Evolutionary conservation across 2,113 vertebrate species (phyloP).

Genomic region (Diphyllodes magnificus): DNA sequence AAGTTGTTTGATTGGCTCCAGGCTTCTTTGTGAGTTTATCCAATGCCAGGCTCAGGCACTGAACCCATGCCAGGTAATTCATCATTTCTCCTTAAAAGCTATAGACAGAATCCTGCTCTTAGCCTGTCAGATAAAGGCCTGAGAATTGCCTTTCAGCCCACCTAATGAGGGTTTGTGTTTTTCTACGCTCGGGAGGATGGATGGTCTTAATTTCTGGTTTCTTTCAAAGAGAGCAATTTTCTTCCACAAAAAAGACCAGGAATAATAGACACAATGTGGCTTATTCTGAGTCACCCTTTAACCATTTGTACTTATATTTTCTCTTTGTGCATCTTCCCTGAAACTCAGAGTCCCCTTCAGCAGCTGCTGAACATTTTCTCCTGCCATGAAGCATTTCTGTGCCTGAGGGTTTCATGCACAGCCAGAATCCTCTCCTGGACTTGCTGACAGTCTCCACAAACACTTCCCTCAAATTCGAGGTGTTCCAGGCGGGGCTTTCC

Average conservation of each 20-base stretch:
- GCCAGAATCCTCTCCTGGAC: background rate
- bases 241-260: background rate
- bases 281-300: slow-evolving; percentile 23
- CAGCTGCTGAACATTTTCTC: background rate
- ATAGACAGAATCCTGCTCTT: background rate
- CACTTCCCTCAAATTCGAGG: background rate
- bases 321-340: background rate
- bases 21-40: slow-evolving; percentile 19
- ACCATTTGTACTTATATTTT: background rate
- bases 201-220: slow-evolving; percentile 33
- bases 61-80: slow-evolving; percentile 37
- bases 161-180: slow-evolving; percentile 38
- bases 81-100: background rate
- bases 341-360: background rate
- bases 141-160: slow-evolving; percentile 43
- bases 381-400: background rate
- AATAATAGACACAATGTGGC: slow-evolving; percentile 35
- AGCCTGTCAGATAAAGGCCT: slow-evolving; percentile 25
- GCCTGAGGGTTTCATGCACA: background rate
- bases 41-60: background rate
- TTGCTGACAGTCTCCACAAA: background rate
- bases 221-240: slow-evolving; percentile 33
- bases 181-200: background rate
- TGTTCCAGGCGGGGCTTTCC: background rate
- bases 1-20: slow-evolving; percentile 5